These are phyloP conservation scores for Bombus fervidus DNA, from an alignment of 1,140 invertebrate genomes.

Conservation along the genomic window DNA sequence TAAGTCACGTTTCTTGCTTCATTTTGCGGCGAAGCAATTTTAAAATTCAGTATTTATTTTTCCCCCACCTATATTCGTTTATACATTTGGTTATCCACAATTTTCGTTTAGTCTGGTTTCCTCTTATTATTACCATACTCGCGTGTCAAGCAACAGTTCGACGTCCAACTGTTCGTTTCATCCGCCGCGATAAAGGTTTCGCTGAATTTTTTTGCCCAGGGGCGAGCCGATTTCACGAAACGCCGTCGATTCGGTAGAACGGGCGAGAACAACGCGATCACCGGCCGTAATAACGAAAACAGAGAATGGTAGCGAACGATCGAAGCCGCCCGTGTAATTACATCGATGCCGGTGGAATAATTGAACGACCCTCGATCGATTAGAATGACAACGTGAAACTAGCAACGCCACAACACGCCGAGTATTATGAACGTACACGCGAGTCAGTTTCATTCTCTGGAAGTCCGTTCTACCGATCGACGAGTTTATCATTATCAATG, in stretches of 20 bases:
- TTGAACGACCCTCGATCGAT: slow-evolving; percentile 41
- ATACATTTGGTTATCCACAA: neutral
- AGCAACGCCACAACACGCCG: slow-evolving; percentile 14
- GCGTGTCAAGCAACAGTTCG: neutral
- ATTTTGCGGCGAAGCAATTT: neutral
- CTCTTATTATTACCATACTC: neutral
- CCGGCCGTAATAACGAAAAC: slow-evolving; percentile 13
- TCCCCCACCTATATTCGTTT: neutral
- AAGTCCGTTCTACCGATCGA: neutral
- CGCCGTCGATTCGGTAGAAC: slow-evolving; percentile 2
- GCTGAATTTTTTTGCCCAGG: neutral
- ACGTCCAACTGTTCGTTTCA: neutral
- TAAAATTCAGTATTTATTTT: neutral
- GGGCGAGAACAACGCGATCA: neutral
- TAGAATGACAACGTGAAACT: slow-evolving; percentile 49
- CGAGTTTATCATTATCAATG: slow-evolving; percentile 18
- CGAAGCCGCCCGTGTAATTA: slow-evolving; percentile 12
- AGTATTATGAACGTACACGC: slow-evolving; percentile 21
- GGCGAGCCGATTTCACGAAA: slow-evolving; percentile 11
- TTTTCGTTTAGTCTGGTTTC: neutral
- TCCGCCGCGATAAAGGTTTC: neutral
- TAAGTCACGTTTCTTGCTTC: neutral
- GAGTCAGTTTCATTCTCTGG: neutral
- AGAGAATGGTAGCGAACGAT: neutral
- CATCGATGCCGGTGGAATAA: slow-evolving; percentile 27